Evolutionary conservation across 2,797 vertebrate species (phyloP).

Genomic region (Sciurus vulgaris): DNA sequence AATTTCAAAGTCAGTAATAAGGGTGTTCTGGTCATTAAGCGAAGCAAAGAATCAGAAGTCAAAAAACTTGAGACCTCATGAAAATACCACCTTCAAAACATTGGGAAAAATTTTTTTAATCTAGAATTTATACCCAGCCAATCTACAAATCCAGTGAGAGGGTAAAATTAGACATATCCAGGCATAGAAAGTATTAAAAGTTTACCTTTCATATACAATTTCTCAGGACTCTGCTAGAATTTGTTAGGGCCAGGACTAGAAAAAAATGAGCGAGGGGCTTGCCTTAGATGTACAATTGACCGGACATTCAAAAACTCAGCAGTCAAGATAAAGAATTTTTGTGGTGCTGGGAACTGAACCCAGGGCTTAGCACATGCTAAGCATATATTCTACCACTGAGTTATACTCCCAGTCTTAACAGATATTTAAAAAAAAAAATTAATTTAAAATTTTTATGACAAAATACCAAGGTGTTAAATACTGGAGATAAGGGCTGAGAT

Average conservation of each 20-base stretch:
- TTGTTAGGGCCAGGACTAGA: background rate
- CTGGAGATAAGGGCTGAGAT: background rate
- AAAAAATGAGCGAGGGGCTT: background rate
- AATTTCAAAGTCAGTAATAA: background rate
- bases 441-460: background rate
- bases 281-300: background rate
- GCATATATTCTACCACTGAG: background rate
- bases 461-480: slow-evolving; percentile 19
- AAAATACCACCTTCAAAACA: background rate
- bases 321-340: background rate
- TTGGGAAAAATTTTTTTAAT: background rate
- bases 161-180: slow-evolving; percentile 14
- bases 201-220: background rate
- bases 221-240: slow-evolving; percentile 41
- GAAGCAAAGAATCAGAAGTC: slow-evolving; percentile 9
- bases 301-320: background rate
- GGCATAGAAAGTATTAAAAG: background rate
- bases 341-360: too few relatives aligned
- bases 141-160: background rate
- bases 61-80: background rate
- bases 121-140: background rate
- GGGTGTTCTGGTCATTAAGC: background rate
- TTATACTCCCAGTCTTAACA: background rate
- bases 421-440: background rate
- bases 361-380: too few relatives aligned